Evolutionary conservation across 30 jellyfish, hydroid and myxozoan species (phyloP).

Genomic region (Morbakka virulenta): DNA sequence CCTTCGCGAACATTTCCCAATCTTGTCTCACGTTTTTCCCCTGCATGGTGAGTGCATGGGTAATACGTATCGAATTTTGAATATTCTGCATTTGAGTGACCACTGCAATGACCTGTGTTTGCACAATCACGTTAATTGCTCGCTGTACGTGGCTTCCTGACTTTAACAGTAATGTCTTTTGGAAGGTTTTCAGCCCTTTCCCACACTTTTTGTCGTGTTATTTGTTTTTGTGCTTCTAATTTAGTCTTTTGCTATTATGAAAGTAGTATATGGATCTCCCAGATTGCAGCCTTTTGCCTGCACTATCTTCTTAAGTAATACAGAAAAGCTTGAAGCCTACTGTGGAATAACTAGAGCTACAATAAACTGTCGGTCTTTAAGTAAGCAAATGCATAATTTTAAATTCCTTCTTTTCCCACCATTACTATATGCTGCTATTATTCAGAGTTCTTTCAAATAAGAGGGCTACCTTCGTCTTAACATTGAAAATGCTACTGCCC

Average conservation of each 20-base stretch:
- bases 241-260: background rate
- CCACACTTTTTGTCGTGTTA: background rate
- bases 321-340: background rate
- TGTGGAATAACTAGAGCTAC: background rate
- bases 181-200: background rate
- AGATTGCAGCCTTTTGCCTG: background rate
- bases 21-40: too few relatives aligned
- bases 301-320: background rate
- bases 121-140: background rate
- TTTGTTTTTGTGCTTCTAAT: background rate
- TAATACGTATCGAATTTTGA: background rate
- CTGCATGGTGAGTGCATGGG: background rate
- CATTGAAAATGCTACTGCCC: too few relatives aligned
- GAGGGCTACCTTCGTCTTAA: too few relatives aligned
- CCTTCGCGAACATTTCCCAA: background rate
- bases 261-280: background rate
- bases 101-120: background rate
- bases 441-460: too few relatives aligned
- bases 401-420: too few relatives aligned
- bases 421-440: too few relatives aligned
- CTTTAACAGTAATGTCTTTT: background rate
- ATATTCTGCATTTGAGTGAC: background rate
- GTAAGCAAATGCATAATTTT: background rate
- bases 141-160: background rate
- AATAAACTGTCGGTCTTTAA: background rate